Evolutionary conservation across 2,113 vertebrate genomes (phyloP), one percentile per base, ranked within the genome.

Genomic region (Desmodus rotundus): DNA sequence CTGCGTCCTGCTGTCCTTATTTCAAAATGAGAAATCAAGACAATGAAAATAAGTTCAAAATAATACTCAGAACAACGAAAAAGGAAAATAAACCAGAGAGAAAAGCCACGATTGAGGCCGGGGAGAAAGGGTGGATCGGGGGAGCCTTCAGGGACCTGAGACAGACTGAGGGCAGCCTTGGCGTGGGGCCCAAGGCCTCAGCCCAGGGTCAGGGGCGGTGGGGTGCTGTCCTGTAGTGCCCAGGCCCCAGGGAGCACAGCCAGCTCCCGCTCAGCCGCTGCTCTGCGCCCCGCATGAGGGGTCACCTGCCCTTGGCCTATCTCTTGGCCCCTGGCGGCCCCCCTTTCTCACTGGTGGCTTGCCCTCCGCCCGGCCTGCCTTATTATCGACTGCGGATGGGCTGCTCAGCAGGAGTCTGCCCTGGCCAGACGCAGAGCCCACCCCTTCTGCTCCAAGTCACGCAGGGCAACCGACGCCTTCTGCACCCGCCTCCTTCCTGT

Each of bases 401-500:
- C 52, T 26, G 20, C 38, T 2, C 0, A 0, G n/a, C 17, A 28
- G 4, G 47, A n/a, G 41, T 16, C 54, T 2, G 41, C 8, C 47
- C 68, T 1, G 1, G 38, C n/a, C 14, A 38, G 68, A 58, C 0
- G 3, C 54, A 36, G 2, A 15, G 19, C 4, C 24, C 1, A 0
- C 14, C 0, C 61, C 61, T 47, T 52, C 36, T 38, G 16, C 14
- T 8, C 19, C 4, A 2, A 19, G 50, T 16, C 14, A 1, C 1
- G 0, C 1, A 4, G 61, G 0, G 2, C 12, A 0, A 38, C 3
- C 12, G 0, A 38, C 3, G 14, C 43, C 28, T 26, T 43, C 36
- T 3, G 7, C 26, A 36, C 19, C 31, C 1, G 24, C 28, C 67
- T 31, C 3, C 0, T 12, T 36, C 36, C 45, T 10, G 3, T 20